These are phyloP conservation scores for Gymnopithys bicolor DNA, from an alignment of 2,797 vertebrate genomes.

Conservation along the genomic window DNA sequence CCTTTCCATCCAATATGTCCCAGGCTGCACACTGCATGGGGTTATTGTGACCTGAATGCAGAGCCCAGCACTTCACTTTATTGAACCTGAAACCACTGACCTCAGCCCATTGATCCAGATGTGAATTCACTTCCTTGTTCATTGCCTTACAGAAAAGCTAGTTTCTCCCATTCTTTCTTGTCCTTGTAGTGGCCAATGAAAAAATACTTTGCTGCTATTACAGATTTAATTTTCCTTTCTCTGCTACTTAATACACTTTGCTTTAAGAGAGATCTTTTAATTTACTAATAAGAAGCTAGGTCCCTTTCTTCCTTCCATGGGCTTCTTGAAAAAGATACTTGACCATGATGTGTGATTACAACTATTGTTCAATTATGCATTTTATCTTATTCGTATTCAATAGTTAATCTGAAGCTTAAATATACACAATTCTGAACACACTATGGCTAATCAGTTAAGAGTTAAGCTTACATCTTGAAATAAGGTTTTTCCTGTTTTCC, in stretches of 20 bases:
- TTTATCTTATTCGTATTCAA: background rate
- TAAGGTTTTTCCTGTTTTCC: background rate
- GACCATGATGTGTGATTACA: background rate
- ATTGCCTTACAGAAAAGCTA: background rate
- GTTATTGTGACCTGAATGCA: rapidly evolving
- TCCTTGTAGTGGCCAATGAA: background rate
- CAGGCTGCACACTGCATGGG: background rate
- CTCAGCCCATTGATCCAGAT: rapidly evolving
- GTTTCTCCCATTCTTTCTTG: background rate
- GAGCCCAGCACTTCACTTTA: rapidly evolving
- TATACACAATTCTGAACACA: background rate
- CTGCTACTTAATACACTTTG: background rate
- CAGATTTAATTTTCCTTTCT: background rate
- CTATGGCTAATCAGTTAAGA: background rate
- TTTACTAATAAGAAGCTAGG: background rate
- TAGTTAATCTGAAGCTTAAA: background rate
- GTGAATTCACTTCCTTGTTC: background rate
- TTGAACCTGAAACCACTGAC: rapidly evolving
- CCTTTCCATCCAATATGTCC: background rate
- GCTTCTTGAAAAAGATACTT: background rate
- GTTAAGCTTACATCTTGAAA: background rate
- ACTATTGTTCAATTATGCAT: background rate
- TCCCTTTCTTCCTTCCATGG: background rate
- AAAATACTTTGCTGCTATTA: background rate
- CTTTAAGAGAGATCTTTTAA: background rate